Conservation (phyloP, 2,888 invertebrate species). For the Morpho helenor region DNA sequence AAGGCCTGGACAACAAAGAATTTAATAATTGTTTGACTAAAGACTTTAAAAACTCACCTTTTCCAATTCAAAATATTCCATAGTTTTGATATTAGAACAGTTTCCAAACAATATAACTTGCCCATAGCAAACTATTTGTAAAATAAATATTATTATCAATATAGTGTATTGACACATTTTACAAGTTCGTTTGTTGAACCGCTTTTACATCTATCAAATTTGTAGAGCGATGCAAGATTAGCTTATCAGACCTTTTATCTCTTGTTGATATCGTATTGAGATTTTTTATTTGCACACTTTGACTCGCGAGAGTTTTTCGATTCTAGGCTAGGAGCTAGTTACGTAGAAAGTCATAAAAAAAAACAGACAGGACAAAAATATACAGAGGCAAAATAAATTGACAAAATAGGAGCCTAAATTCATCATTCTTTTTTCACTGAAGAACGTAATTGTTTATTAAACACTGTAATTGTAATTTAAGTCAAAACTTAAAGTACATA, state of each 20-base stretch:
- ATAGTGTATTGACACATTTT: slow-evolving; percentile 36
- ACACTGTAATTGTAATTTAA: no score
- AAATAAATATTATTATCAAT: slow-evolving; percentile 27
- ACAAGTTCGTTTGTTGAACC: not conserved
- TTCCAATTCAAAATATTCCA: slow-evolving; percentile 59
- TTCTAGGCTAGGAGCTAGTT: not conserved
- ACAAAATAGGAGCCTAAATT: no score
- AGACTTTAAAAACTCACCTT: slow-evolving; percentile 58
- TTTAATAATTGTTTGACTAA: slow-evolving; percentile 47
- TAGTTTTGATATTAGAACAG: slow-evolving; percentile 50
- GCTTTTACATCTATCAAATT: not conserved
- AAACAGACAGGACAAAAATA: not conserved
- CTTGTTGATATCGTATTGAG: slow-evolving; percentile 2
- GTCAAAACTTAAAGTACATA: no score
- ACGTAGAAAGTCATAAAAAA: not conserved
- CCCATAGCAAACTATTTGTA: slow-evolving; percentile 29
- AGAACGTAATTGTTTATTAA: no score
- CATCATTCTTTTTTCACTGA: no score
- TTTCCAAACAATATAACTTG: slow-evolving; percentile 60
- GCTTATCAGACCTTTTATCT: slow-evolving; percentile 6
- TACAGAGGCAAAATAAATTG: not conserved
- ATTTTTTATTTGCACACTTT: slow-evolving; percentile 3
- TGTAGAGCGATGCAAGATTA: not conserved
- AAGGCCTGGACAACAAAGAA: not conserved
- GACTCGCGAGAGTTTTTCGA: not conserved